Conservation (phyloP, 2,113 vertebrate species). For the Elanoides forficatus region DNA sequence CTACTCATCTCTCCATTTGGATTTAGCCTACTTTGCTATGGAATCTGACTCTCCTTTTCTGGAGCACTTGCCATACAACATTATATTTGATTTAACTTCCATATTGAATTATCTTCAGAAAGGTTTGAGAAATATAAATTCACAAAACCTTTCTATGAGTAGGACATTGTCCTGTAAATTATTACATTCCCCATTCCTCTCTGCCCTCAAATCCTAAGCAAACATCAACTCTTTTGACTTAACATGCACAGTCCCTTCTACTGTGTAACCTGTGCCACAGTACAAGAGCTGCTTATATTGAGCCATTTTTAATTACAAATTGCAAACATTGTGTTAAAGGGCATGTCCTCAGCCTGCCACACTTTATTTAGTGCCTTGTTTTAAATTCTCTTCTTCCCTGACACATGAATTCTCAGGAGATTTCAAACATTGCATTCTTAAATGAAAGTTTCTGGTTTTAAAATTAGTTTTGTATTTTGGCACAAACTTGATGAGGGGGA, state of each 20-base stretch:
- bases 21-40: background rate
- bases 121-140: background rate
- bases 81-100: background rate
- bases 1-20: background rate
- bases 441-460: background rate
- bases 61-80: background rate
- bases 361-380: background rate
- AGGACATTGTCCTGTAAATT: background rate
- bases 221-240: background rate
- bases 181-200: background rate
- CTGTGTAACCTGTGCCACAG: background rate
- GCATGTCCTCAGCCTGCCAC: background rate
- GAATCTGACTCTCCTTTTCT: background rate
- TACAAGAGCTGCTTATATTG: background rate
- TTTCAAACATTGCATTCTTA: background rate
- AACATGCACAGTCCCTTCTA: background rate
- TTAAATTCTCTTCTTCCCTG: background rate
- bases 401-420: background rate
- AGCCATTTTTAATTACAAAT: background rate
- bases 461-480: background rate
- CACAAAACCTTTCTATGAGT: background rate
- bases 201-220: background rate
- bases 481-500: background rate
- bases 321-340: background rate
- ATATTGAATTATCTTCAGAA: background rate